Evolutionary conservation across 2,888 invertebrate genomes (phyloP).

Genomic region (Diarsia dahlii): DNA sequence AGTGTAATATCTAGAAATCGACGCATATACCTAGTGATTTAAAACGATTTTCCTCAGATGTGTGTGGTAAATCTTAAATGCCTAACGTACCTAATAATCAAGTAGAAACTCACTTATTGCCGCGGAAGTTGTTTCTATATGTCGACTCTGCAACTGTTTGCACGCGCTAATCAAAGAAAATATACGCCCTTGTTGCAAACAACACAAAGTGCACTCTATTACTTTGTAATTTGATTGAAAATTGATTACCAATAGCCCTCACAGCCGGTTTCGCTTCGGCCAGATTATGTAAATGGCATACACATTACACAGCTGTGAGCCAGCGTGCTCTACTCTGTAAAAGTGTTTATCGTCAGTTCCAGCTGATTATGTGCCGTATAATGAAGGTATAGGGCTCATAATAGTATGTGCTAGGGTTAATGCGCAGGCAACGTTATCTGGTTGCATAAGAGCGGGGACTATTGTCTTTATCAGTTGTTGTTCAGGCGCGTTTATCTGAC

Average conservation of each 20-base stretch:
- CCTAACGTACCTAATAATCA: constrained; percentile 62
- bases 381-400: constrained; percentile 63
- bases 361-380: constrained; percentile 70
- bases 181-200: constrained; percentile 45
- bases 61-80: constrained; percentile 58
- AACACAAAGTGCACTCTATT: constrained; percentile 67
- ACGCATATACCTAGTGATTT: constrained; percentile 14
- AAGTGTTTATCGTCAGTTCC: constrained; percentile 61
- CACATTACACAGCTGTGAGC: constrained; percentile 84
- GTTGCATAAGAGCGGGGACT: constrained; percentile 86
- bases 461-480: constrained; percentile 83
- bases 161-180: constrained; percentile 57
- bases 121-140: constrained; percentile 73
- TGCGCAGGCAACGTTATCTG: constrained; percentile 82
- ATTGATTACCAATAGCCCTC: constrained; percentile 64
- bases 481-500: constrained; percentile 72
- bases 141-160: constrained; percentile 66
- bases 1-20: constrained; percentile 28
- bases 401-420: constrained; percentile 68
- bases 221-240: constrained; percentile 67
- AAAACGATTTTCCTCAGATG: constrained; percentile 41
- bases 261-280: constrained; percentile 73
- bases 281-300: constrained; percentile 83
- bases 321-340: constrained; percentile 69
- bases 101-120: constrained; percentile 69